phyloP scores from a whole-genome alignment of 2,888 invertebrate species.

The Entomobrya multifasciata region DNA sequence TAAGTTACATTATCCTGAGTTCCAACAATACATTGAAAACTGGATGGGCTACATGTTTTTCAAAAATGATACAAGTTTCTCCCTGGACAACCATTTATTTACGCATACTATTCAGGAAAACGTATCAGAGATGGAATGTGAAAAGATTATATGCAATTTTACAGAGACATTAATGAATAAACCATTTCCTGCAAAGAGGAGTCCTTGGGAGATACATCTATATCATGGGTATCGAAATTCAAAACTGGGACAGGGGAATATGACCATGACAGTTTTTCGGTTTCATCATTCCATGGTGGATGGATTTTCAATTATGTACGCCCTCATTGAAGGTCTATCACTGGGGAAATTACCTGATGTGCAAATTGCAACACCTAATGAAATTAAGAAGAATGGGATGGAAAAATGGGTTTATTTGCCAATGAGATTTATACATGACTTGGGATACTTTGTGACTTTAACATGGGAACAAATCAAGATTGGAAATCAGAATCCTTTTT shows the following conservation, averaged over 20 bases:
- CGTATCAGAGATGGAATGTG: not conserved
- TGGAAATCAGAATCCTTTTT: too few relatives aligned
- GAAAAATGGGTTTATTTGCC: not conserved
- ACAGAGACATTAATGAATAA: slow-evolving; percentile 13
- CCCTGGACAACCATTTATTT: slow-evolving; percentile 37
- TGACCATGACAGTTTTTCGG: slow-evolving; percentile 1
- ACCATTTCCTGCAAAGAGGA: slow-evolving; percentile 17
- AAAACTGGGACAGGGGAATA: not conserved
- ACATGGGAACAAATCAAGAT: too few relatives aligned
- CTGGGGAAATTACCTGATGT: not conserved
- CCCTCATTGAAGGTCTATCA: slow-evolving; percentile 22
- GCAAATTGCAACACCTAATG: not conserved
- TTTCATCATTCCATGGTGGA: slow-evolving; percentile 29
- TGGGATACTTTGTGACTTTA: too few relatives aligned
- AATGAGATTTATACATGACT: not conserved
- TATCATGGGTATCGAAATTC: slow-evolving; percentile 37
- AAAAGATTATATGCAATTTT: not conserved
- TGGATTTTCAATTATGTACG: slow-evolving; percentile 34
- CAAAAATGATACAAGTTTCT: slow-evolving; percentile 27
- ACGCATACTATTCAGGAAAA: not conserved
- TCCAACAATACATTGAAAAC: slow-evolving; percentile 38
- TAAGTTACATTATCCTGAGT: slow-evolving; percentile 32
- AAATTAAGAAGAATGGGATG: not conserved
- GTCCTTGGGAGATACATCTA: slow-evolving; percentile 63
- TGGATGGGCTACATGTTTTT: slow-evolving; percentile 62